Evolutionary conservation across 2,888 invertebrate genomes (phyloP).

Genomic region (Amblyjoppa fuscipennis): DNA sequence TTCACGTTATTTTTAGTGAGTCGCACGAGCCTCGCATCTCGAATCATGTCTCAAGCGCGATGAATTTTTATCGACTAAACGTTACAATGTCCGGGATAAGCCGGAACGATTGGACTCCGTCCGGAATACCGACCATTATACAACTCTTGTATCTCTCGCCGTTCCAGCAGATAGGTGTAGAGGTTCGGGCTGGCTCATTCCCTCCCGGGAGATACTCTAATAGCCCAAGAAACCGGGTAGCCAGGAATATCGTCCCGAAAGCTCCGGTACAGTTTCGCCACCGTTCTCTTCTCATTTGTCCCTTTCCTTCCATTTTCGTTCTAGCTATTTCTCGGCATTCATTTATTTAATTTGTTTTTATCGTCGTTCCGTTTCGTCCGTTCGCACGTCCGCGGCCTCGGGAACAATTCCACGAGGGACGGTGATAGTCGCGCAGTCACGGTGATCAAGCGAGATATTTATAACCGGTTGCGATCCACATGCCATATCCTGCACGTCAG

Average conservation of each 20-base stretch:
- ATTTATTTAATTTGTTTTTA: constrained; percentile 17
- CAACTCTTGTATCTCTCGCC: constrained; percentile 47
- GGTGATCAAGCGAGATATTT: constrained; percentile 43
- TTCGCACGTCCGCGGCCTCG: not conserved
- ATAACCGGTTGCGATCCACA: constrained; percentile 22
- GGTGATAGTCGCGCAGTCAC: constrained; percentile 42
- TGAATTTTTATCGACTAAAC: constrained; percentile 58
- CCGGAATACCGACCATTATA: constrained; percentile 48
- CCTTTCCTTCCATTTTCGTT: constrained; percentile 5
- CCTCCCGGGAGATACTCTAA: constrained; percentile 44
- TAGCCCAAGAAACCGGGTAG: constrained; percentile 25
- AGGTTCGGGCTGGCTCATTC: constrained; percentile 24
- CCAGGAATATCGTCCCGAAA: constrained; percentile 38
- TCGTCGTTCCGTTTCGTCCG: constrained; percentile 17
- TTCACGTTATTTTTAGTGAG: too few relatives aligned
- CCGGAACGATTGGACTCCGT: constrained; percentile 51
- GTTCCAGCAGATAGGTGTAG: constrained; percentile 48
- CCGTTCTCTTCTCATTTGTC: constrained; percentile 2
- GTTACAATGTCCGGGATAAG: constrained; percentile 62
- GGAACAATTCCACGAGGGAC: constrained; percentile 31
- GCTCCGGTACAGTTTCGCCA: constrained; percentile 36
- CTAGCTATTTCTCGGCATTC: constrained; percentile 27
- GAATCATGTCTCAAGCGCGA: not conserved
- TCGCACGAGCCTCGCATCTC: too few relatives aligned
- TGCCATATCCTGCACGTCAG: not conserved